Conservation (phyloP, 2,888 invertebrate species). For the Eilema depressum region DNA sequence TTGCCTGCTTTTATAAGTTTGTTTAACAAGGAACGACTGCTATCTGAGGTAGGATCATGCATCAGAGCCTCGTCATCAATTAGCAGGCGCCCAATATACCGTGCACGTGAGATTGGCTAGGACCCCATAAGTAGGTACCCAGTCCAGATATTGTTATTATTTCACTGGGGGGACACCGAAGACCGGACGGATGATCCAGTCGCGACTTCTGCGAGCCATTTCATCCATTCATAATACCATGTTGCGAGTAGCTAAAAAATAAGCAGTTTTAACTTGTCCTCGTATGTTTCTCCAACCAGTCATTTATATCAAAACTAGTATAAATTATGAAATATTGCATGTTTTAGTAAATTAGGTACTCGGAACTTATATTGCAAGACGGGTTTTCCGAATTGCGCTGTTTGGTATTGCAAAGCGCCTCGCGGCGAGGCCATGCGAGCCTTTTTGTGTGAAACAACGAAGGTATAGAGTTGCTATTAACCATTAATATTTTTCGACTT, state of each 20-base stretch:
- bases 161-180: too few species aligned
- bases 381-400: slow-evolving; percentile 80
- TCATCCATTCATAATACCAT: too few species aligned
- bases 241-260: neutral
- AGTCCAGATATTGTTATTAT: too few species aligned
- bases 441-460: slow-evolving; percentile 47
- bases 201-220: too few species aligned
- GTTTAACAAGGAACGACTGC: too few species aligned
- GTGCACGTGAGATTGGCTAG: too few species aligned
- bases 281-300: slow-evolving; percentile 37
- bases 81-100: too few species aligned
- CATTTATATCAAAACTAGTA: slow-evolving; percentile 33
- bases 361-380: slow-evolving; percentile 65
- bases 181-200: too few species aligned
- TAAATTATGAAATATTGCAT: slow-evolving; percentile 44
- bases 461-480: slow-evolving; percentile 24
- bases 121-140: too few species aligned
- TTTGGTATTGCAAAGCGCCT: slow-evolving; percentile 68
- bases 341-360: slow-evolving; percentile 60
- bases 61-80: too few species aligned
- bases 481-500: neutral
- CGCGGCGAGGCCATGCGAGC: slow-evolving; percentile 65
- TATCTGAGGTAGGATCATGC: too few species aligned
- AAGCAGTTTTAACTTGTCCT: slow-evolving; percentile 22
- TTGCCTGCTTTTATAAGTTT: too few species aligned